These are phyloP conservation scores for Delichon dasypus DNA, from an alignment of 2,797 vertebrate species.

Conservation along the genomic window DNA sequence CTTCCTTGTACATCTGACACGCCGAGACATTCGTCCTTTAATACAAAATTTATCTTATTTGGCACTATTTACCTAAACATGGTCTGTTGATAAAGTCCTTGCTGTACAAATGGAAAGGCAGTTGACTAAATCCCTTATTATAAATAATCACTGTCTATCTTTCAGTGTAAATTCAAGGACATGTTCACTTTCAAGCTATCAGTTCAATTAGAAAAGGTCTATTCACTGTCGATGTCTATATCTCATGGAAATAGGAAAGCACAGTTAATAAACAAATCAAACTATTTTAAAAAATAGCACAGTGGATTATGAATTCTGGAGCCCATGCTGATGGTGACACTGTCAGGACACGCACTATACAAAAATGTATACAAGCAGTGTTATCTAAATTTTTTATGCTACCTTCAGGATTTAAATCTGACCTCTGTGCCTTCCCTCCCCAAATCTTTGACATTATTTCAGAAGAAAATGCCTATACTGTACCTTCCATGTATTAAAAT, in stretches of 20 bases:
- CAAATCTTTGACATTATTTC: background rate
- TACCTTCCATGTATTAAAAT: conserved; percentile 10
- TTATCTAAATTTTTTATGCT: conserved; percentile 12
- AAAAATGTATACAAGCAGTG: conserved; percentile 2
- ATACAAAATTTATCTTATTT: conserved; percentile 67
- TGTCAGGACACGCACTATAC: conserved; percentile 15
- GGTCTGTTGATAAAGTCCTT: conserved; percentile 70
- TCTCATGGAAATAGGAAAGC: conserved; percentile 60
- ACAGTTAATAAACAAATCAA: conserved; percentile 68
- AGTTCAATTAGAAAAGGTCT: conserved; percentile 74
- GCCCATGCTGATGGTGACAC: background rate
- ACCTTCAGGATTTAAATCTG: conserved; percentile 43
- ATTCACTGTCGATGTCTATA: conserved; percentile 68
- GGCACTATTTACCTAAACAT: conserved; percentile 69
- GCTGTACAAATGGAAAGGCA: conserved; percentile 60
- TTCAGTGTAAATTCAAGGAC: conserved; percentile 74
- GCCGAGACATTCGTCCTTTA: conserved; percentile 50
- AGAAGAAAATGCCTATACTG: background rate
- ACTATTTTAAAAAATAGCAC: conserved; percentile 57
- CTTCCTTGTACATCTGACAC: conserved; percentile 43
- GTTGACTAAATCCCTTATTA: conserved; percentile 69
- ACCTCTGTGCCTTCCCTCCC: conserved; percentile 12
- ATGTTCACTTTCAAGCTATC: conserved; percentile 70
- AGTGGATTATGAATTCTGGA: conserved; percentile 15
- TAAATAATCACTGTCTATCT: conserved; percentile 70